A percentile compares a stretch with the other conserved stretches of the same genome.
Evolutionary conservation across 1,140 invertebrate genomes (phyloP).

Genomic region (Zaprionus inermis): DNA sequence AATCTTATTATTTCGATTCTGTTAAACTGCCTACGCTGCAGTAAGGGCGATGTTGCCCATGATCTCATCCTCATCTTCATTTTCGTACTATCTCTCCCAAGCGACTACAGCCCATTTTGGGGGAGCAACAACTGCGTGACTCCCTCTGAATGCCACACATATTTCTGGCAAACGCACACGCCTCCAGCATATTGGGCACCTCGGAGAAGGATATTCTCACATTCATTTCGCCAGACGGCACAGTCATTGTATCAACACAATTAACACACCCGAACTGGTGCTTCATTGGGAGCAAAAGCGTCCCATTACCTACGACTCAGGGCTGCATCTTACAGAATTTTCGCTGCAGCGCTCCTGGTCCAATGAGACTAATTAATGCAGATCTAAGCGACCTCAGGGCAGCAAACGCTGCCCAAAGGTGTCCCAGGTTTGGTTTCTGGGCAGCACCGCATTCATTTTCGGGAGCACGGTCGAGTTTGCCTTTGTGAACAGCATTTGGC

Average conservation of each 20-base stretch:
- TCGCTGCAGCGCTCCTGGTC: slow-evolving; percentile 89
- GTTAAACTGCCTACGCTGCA: too few relatives aligned
- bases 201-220: slow-evolving; percentile 91
- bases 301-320: slow-evolving; percentile 90
- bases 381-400: slow-evolving; percentile 87
- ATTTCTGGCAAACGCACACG: slow-evolving; percentile 91
- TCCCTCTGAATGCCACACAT: slow-evolving; percentile 93
- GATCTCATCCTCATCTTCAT: slow-evolving; percentile 88
- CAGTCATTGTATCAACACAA: slow-evolving; percentile 90
- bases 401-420: slow-evolving; percentile 93
- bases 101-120: slow-evolving; percentile 87
- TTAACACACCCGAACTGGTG: slow-evolving; percentile 89
- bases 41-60: too few relatives aligned
- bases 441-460: slow-evolving; percentile 93
- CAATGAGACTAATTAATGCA: slow-evolving; percentile 88
- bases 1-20: too few relatives aligned
- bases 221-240: slow-evolving; percentile 90
- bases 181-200: slow-evolving; percentile 87
- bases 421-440: slow-evolving; percentile 95
- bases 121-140: slow-evolving; percentile 88
- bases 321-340: slow-evolving; percentile 93
- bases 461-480: slow-evolving; percentile 94
- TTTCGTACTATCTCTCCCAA: slow-evolving; percentile 88
- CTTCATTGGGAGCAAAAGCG: slow-evolving; percentile 90
- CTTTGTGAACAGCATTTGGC: slow-evolving; percentile 95